Evolutionary conservation across 2,888 invertebrate genomes (phyloP).

Genomic region (Antheraea yamamai): DNA sequence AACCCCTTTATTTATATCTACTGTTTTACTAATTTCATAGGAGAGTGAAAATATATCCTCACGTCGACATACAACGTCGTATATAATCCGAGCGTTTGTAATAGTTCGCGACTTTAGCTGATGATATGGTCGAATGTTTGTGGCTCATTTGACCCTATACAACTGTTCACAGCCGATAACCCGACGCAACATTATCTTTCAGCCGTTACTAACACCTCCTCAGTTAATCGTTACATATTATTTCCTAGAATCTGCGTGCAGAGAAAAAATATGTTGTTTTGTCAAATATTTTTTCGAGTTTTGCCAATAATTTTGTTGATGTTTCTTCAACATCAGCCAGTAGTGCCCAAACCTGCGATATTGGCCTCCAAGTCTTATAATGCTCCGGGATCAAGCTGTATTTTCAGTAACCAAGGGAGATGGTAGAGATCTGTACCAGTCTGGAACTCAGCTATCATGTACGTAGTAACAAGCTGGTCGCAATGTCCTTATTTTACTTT

Average conservation of each 20-base stretch:
- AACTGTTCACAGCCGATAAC: not conserved
- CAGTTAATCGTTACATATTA: not conserved
- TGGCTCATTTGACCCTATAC: slow-evolving; percentile 6
- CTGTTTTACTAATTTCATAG: not conserved
- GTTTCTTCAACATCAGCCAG: not conserved
- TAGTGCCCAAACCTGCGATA: not conserved
- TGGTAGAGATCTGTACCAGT: no score
- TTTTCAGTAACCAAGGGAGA: no score
- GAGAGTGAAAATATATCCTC: not conserved
- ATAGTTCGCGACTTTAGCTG: slow-evolving; percentile 4
- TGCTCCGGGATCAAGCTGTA: no score
- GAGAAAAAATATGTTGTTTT: not conserved
- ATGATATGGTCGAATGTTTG: slow-evolving; percentile 4
- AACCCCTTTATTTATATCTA: not conserved
- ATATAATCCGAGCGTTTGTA: not conserved
- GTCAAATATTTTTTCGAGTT: not conserved
- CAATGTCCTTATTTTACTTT: no score
- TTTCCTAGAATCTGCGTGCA: not conserved
- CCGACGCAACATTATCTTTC: not conserved
- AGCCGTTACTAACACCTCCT: not conserved
- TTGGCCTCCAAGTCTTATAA: no score
- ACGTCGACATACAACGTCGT: not conserved
- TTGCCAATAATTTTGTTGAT: not conserved
- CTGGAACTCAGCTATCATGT: no score
- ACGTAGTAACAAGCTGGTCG: no score